Conservation (phyloP, 2,797 vertebrate species). For the Channa striata region DNA sequence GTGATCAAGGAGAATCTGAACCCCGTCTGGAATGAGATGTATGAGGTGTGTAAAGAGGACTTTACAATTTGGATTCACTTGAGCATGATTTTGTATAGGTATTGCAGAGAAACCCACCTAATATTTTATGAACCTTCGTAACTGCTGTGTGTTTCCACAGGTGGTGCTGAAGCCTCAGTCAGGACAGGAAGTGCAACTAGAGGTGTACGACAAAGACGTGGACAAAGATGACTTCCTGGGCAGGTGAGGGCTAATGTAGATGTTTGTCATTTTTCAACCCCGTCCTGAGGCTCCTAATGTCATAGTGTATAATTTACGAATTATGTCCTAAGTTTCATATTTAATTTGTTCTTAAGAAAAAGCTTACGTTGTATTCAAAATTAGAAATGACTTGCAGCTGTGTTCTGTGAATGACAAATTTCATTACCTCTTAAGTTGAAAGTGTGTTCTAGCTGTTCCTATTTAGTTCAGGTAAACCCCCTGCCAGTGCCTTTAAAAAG, state of each 20-base stretch:
- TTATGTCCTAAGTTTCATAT: no score
- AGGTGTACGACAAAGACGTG: slow-evolving; percentile 92
- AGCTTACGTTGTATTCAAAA: no score
- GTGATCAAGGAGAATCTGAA: slow-evolving; percentile 91
- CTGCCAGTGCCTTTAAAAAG: no score
- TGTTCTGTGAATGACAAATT: no score
- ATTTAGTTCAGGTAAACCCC: no score
- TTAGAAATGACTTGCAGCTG: no score
- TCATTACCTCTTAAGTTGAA: no score
- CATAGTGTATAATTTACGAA: no score
- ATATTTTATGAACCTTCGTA: neutral
- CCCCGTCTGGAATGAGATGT: slow-evolving; percentile 93
- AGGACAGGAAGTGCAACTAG: slow-evolving; percentile 87
- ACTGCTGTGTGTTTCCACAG: slow-evolving; percentile 66
- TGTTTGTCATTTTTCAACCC: neutral
- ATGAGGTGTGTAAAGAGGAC: slow-evolving; percentile 83
- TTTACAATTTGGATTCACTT: neutral
- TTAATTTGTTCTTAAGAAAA: no score
- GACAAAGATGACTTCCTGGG: slow-evolving; percentile 94
- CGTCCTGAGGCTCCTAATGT: neutral
- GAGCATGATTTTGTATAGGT: neutral
- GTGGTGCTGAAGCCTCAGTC: slow-evolving; percentile 84
- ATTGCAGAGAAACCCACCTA: neutral
- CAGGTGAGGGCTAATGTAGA: slow-evolving; percentile 77
- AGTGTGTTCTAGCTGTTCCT: no score